phyloP scores from a whole-genome alignment of 2,113 vertebrate species.

The Xerus inauris region DNA sequence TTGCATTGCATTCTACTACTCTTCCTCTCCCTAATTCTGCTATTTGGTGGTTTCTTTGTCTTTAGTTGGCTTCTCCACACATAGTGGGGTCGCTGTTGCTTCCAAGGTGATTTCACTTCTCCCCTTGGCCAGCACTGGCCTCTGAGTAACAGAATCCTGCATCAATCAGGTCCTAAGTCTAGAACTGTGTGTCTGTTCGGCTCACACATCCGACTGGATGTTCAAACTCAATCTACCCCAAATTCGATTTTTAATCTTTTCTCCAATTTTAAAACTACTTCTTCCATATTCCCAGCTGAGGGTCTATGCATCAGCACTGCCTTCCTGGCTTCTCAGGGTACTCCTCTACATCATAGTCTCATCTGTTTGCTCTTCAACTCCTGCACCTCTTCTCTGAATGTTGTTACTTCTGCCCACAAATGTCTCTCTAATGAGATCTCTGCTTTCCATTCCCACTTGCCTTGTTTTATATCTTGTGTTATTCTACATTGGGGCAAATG shows the following conservation, averaged over 20 bases:
- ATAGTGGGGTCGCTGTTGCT: neutral
- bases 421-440: neutral
- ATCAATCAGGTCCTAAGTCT: neutral
- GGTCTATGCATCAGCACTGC: too few relatives aligned
- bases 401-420: neutral
- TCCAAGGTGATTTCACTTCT: neutral
- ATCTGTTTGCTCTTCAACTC: neutral
- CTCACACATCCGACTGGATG: neutral
- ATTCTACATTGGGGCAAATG: neutral
- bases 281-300: neutral
- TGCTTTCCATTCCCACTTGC: neutral
- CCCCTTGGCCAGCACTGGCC: neutral
- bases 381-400: neutral
- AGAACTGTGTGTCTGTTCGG: neutral
- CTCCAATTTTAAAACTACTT: neutral
- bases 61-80: neutral
- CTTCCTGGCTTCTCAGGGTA: neutral
- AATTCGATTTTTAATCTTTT: neutral
- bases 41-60: neutral
- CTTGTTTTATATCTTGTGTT: neutral
- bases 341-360: neutral
- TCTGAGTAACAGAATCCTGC: neutral
- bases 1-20: neutral
- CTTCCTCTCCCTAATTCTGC: neutral
- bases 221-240: neutral